Conservation (phyloP, 2,888 invertebrate genomes). For the Luffia ferchaultella region DNA sequence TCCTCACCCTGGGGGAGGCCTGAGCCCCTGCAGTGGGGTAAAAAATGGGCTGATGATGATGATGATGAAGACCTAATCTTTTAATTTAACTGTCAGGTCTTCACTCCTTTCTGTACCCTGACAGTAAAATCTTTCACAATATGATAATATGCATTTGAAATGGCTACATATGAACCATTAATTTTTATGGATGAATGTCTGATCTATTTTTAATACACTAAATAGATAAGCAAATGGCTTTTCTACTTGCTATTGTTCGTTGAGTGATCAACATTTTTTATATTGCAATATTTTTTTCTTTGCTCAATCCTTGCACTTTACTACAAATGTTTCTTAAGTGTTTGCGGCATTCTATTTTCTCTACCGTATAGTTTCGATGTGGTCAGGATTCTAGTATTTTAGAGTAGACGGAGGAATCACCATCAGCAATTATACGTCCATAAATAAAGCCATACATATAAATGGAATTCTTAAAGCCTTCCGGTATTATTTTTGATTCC, state of each 20-base stretch:
- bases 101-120: conserved; percentile 6
- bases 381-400: conserved; percentile 13
- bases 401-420: conserved; percentile 15
- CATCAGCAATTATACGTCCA: conserved; percentile 15
- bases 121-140: conserved; percentile 16
- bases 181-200: not conserved
- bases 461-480: conserved; percentile 16
- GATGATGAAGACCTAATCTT: too few relatives aligned
- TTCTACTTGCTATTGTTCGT: conserved; percentile 8
- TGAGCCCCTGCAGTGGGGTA: too few relatives aligned
- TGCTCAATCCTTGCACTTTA: conserved; percentile 8
- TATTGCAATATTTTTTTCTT: conserved; percentile 4
- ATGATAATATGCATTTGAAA: conserved; percentile 17
- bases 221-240: conserved; percentile 7
- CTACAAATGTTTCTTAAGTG: conserved; percentile 15
- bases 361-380: conserved; percentile 13
- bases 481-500: conserved; percentile 15
- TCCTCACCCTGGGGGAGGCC: too few relatives aligned
- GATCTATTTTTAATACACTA: conserved; percentile 5
- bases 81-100: conserved; percentile 4
- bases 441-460: conserved; percentile 15
- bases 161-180: conserved; percentile 8
- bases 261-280: conserved; percentile 5
- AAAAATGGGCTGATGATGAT: too few relatives aligned
- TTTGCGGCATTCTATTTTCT: conserved; percentile 18